Percentiles rank a stretch among this genome's conserved stretches.
Conservation (phyloP, 2,113 vertebrate genomes). For the Saguinus midas region DNA sequence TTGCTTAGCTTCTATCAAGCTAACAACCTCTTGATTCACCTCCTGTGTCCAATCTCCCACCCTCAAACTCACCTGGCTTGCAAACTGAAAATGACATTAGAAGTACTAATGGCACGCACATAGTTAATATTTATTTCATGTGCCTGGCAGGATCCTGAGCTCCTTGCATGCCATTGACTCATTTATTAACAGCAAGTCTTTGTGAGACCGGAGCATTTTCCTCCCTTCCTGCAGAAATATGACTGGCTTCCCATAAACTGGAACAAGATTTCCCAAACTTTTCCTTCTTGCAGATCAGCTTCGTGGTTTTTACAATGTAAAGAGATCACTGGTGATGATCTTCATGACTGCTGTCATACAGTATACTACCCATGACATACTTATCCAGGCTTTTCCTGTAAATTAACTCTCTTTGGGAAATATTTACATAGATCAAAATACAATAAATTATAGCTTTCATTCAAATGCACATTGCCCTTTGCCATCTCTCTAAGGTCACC, state of each 20-base stretch:
- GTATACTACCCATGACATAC: background rate
- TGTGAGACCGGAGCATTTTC: background rate
- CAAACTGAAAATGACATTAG: background rate
- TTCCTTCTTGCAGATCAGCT: fast-evolving
- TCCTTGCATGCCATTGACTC: background rate
- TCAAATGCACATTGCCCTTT: background rate
- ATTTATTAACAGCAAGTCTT: background rate
- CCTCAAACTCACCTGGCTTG: background rate
- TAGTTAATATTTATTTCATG: background rate
- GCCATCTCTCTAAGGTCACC: background rate
- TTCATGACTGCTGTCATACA: background rate
- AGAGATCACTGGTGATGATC: too few relatives aligned
- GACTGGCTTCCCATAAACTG: background rate
- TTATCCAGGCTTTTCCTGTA: background rate
- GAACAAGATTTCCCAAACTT: background rate
- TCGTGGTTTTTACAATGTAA: too few relatives aligned
- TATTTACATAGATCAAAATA: background rate
- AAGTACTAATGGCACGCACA: background rate
- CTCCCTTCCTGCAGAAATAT: background rate
- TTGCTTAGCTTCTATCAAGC: background rate
- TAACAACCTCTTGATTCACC: background rate
- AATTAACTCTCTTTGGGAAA: slow-evolving; percentile 21
- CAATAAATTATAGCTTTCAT: background rate
- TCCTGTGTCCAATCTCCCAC: background rate
- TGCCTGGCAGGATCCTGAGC: background rate